Evolutionary conservation across 2,888 invertebrate genomes (phyloP), one percentile per base, ranked within the genome.

Genomic region (Anagyrus pseudococci): DNA sequence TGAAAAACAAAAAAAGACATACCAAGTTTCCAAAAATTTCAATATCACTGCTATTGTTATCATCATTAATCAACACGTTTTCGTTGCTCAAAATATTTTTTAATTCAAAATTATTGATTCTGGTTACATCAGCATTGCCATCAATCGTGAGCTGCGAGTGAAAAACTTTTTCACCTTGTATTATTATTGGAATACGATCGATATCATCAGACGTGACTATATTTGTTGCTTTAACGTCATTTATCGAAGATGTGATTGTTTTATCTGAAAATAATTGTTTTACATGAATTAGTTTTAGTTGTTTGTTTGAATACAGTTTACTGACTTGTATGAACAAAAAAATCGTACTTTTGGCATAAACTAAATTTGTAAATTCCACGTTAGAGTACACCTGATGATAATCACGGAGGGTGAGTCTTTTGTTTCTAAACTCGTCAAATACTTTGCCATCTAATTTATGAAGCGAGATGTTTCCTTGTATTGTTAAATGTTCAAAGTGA

Each of bases 1-100:
- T n/a, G n/a, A n/a, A n/a, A n/a, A n/a, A n/a, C n/a, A n/a, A n/a
- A n/a, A n/a, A n/a, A n/a, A n/a, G n/a, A n/a, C n/a, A 47, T 57
- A 76, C 74, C 53, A 77, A 56, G 19, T 77, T 68, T 20, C 78
- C 75, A n/a, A 61, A 48, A 8, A 78, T 74, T 2, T 72, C 66
- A n/a, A 68, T 62, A 13, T 71, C 66, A n/a, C 67, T 62, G n/a
- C n/a, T n/a, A n/a, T n/a, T n/a, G n/a, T n/a, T n/a, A n/a, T n/a
- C n/a, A n/a, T n/a, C n/a, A n/a, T n/a, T n/a, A n/a, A n/a, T n/a
- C n/a, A n/a, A n/a, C n/a, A n/a, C n/a, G 10, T 70, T 55, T 20
- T 73, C 69, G 26, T 70, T 52, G 43, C 70, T 72, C 1, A 69
- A 58, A 25, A 76, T 54, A 13, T 73, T 69, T 3, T 43, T 57